These are phyloP conservation scores for Oryzias dopingdopingensis DNA, from an alignment of 2,797 vertebrate species.

Conservation along the genomic window DNA sequence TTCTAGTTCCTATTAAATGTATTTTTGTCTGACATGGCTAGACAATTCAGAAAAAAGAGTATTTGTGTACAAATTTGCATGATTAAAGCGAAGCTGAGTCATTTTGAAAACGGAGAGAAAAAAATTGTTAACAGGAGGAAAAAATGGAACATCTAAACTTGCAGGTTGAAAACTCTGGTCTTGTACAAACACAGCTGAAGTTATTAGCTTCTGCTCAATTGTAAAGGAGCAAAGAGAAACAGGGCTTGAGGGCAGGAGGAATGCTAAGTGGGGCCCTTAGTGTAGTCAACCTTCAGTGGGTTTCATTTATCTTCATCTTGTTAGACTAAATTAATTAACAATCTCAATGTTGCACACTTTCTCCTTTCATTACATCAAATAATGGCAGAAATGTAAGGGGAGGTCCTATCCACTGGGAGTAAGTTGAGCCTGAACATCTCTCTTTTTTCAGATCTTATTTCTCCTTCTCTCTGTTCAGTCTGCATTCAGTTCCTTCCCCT, in stretches of 20 bases:
- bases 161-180: conserved; percentile 43
- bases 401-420: conserved; percentile 78
- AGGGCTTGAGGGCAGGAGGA: conserved; percentile 72
- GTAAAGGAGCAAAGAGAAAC: conserved; percentile 63
- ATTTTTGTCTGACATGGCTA: too few species aligned
- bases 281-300: conserved; percentile 88
- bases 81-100: neutral
- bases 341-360: conserved; percentile 96
- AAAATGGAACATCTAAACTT: conserved; percentile 41
- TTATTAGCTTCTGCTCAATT: conserved; percentile 71
- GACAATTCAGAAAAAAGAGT: too few species aligned
- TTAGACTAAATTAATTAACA: conserved; percentile 99
- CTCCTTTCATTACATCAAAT: conserved; percentile 99
- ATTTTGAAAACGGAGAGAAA: conserved; percentile 27
- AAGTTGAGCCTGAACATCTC: conserved; percentile 68
- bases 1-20: too few species aligned
- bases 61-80: too few species aligned
- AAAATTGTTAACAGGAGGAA: conserved; percentile 19
- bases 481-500: conserved; percentile 43
- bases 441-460: conserved; percentile 36
- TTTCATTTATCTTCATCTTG: conserved; percentile 99
- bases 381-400: conserved; percentile 86
- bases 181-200: conserved; percentile 62
- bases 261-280: conserved; percentile 90
- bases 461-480: conserved; percentile 29